A percentile compares a stretch with the other conserved stretches of the same genome.
phyloP scores from a whole-genome alignment of 2,888 invertebrate genomes.

The Dermolepida albohirtum region DNA sequence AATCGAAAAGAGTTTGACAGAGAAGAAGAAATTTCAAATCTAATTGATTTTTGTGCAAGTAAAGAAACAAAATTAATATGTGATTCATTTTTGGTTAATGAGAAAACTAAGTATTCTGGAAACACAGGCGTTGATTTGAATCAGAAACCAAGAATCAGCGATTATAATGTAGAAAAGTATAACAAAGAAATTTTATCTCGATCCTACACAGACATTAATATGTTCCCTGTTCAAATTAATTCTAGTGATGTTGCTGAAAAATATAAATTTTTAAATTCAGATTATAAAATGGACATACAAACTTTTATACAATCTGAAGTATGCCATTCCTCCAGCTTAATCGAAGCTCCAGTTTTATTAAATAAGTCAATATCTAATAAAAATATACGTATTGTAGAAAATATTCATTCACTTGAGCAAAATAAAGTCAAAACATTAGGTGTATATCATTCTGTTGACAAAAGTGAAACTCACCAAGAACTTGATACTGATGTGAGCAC shows the following conservation, averaged over 20 bases:
- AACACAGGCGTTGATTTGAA: too few species aligned
- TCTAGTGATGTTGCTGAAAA: neutral
- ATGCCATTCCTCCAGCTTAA: constrained; percentile 29
- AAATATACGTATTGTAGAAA: too few species aligned
- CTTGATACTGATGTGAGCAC: neutral
- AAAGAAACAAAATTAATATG: constrained; percentile 28
- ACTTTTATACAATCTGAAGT: constrained; percentile 32
- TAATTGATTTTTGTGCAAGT: constrained; percentile 33
- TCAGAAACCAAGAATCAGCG: neutral
- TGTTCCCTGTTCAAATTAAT: too few species aligned
- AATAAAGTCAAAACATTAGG: too few species aligned
- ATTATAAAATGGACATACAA: constrained; percentile 12
- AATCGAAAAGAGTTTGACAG: constrained; percentile 8
- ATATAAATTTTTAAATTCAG: constrained; percentile 10
- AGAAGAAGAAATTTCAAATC: constrained; percentile 27
- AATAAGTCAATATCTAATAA: neutral
- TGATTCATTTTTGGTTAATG: constrained; percentile 34
- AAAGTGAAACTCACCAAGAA: too few species aligned
- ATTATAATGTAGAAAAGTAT: neutral
- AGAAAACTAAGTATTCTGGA: constrained; percentile 25
- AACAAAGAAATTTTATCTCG: too few species aligned
- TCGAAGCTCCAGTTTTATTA: neutral
- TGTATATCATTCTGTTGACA: too few species aligned
- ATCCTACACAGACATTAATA: too few species aligned
- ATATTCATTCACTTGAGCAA: too few species aligned